A percentile compares a stretch with the other conserved stretches of the same genome.
Evolutionary conservation across 2,888 invertebrate species (phyloP).

Genomic region (Drosophila cyrtoloma): DNA sequence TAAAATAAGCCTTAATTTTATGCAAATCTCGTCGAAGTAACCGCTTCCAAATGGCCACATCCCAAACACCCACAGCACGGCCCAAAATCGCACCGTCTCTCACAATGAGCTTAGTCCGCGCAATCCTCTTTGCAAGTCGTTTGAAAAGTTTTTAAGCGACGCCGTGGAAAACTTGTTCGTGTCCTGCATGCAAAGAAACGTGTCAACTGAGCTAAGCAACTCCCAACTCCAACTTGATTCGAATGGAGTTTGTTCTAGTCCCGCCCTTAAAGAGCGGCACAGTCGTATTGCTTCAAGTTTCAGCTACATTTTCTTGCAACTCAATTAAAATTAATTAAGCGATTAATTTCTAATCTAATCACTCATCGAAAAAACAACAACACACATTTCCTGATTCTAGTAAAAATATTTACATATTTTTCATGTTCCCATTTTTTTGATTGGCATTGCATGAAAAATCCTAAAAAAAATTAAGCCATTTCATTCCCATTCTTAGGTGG

Average conservation of each 20-base stretch:
- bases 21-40: conserved; percentile 72
- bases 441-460: background rate
- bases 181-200: conserved; percentile 75
- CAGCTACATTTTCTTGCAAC: conserved; percentile 31
- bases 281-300: conserved; percentile 44
- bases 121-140: conserved; percentile 64
- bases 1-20: conserved; percentile 77
- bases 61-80: background rate
- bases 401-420: too few relatives aligned
- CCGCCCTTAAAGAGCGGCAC: conserved; percentile 20
- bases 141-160: conserved; percentile 71
- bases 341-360: conserved; percentile 54
- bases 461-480: background rate
- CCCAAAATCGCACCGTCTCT: conserved; percentile 3
- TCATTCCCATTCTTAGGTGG: background rate
- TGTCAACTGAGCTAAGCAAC: conserved; percentile 57
- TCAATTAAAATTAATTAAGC: conserved; percentile 66
- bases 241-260: conserved; percentile 33
- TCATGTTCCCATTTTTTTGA: background rate
- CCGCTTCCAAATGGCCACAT: conserved; percentile 27
- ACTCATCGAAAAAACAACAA: conserved; percentile 32
- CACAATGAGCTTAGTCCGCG: conserved; percentile 54
- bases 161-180: conserved; percentile 75
- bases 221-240: conserved; percentile 34
- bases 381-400: background rate